These are phyloP conservation scores for Typhlomys cinereus DNA, from an alignment of 2,113 vertebrate genomes.

Conservation along the genomic window DNA sequence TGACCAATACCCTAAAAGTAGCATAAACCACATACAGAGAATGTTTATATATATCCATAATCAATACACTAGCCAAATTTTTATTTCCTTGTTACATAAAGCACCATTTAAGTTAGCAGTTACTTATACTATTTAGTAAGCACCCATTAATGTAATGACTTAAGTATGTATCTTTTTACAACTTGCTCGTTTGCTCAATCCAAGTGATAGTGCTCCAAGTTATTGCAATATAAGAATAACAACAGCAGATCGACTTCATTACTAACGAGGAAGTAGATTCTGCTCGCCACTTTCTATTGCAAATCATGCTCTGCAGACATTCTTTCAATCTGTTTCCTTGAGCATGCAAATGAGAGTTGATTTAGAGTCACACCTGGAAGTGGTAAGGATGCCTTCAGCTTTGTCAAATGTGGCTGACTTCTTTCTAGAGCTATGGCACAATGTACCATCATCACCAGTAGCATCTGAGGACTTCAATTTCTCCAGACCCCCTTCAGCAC, in stretches of 20 bases:
- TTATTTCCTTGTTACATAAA: background rate
- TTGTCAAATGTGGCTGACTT: background rate
- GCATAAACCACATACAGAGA: background rate
- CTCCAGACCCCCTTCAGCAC: background rate
- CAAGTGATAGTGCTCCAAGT: background rate
- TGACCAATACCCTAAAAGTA: background rate
- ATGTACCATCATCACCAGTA: background rate
- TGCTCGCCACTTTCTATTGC: background rate
- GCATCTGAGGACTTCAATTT: background rate
- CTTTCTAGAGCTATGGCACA: background rate
- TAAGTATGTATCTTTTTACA: background rate
- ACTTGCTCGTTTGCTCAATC: background rate
- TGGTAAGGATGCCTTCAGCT: background rate
- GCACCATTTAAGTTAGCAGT: background rate
- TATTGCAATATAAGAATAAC: background rate
- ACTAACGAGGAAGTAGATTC: background rate
- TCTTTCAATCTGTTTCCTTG: background rate
- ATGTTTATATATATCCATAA: background rate
- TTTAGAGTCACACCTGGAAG: constrained; percentile 1
- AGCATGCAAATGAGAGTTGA: background rate
- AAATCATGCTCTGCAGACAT: background rate
- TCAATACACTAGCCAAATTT: background rate
- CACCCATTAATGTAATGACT: background rate
- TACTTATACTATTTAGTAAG: background rate
- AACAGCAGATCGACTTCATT: background rate